Conservation (phyloP, 2,888 invertebrate genomes). For the Cephus spinipes region DNA sequence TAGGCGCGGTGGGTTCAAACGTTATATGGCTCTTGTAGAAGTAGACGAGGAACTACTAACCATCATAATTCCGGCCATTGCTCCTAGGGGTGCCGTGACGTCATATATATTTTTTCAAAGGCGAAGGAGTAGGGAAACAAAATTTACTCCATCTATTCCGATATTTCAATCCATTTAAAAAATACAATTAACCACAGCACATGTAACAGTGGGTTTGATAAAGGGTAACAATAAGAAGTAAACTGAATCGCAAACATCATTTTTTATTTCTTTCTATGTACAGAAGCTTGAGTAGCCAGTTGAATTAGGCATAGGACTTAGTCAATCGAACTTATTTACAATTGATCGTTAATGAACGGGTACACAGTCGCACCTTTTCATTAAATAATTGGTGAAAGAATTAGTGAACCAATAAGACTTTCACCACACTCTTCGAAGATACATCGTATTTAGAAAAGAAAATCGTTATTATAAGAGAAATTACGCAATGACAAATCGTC, state of each 20-base stretch:
- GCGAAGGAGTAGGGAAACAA: neutral
- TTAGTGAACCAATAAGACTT: slow-evolving; percentile 11
- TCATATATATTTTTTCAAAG: neutral
- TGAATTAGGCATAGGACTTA: slow-evolving; percentile 40
- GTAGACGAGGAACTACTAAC: neutral
- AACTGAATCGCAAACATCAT: slow-evolving; percentile 37
- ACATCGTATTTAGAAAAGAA: neutral
- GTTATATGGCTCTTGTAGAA: neutral
- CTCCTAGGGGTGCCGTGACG: neutral
- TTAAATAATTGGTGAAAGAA: slow-evolving; percentile 38
- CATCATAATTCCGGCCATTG: neutral
- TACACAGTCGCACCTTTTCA: slow-evolving; percentile 39
- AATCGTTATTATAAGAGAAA: slow-evolving; percentile 1
- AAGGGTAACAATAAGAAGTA: neutral
- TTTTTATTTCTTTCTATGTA: slow-evolving; percentile 42
- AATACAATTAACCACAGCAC: neutral
- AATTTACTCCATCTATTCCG: neutral
- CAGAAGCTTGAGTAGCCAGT: slow-evolving; percentile 16
- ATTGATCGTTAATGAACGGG: slow-evolving; percentile 28
- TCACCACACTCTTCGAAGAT: neutral
- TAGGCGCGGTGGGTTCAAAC: neutral
- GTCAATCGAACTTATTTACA: slow-evolving; percentile 45
- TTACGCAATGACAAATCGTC: neutral
- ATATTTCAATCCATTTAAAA: neutral
- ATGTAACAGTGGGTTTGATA: neutral